Percentiles rank a stretch among this genome's conserved stretches.
These are phyloP conservation scores for Pseudorectes ferrugineus DNA, from an alignment of 2,113 vertebrate species.

Conservation along the genomic window DNA sequence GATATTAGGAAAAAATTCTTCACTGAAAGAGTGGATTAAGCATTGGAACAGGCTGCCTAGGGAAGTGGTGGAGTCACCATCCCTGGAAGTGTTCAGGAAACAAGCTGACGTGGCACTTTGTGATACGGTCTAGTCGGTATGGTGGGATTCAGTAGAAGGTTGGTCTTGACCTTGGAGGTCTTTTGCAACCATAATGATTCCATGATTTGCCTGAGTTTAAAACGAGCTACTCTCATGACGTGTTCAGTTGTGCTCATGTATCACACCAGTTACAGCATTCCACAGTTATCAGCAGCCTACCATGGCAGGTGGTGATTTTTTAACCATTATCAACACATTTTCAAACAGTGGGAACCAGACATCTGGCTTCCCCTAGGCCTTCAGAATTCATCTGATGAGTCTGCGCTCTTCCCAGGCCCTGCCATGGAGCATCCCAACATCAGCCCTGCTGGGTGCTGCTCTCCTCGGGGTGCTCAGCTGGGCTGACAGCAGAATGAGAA, in stretches of 20 bases:
- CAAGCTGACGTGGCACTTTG: background rate
- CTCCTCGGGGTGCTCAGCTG: background rate
- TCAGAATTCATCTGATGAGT: background rate
- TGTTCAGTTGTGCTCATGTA: background rate
- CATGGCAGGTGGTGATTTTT: background rate
- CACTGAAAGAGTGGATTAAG: background rate
- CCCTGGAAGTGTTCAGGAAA: background rate
- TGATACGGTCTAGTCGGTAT: background rate
- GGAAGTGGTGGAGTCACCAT: background rate
- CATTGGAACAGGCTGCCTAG: background rate
- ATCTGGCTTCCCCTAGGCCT: background rate
- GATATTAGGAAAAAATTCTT: background rate
- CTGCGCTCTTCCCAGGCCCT: background rate
- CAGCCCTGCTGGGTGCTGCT: background rate
- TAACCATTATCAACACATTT: background rate
- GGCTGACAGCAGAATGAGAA: background rate
- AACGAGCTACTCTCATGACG: background rate
- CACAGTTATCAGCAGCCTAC: background rate
- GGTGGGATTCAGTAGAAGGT: background rate
- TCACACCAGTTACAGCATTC: background rate
- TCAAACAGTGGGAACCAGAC: background rate
- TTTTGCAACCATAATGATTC: background rate
- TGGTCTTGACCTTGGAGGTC: background rate
- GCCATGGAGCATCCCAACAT: fast-evolving
- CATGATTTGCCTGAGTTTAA: background rate